Evolutionary conservation across 2,113 vertebrate species (phyloP).

Genomic region (Saimiri boliviensis): DNA sequence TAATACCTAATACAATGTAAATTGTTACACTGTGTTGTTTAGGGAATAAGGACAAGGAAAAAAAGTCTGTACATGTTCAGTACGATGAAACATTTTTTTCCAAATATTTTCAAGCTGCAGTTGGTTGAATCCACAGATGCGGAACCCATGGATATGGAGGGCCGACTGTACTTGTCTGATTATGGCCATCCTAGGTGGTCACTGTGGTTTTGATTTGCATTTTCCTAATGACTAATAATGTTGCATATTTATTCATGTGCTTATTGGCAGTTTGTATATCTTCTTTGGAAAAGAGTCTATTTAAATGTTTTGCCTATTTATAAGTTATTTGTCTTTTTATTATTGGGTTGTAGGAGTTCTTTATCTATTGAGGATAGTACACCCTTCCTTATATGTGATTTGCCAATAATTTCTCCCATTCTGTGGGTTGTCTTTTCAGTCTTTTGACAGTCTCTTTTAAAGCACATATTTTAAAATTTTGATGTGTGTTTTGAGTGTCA

Average conservation of each 20-base stretch:
- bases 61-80: not conserved
- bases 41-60: not conserved
- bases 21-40: not conserved
- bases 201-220: not conserved
- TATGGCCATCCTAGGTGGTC: not conserved
- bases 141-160: not conserved
- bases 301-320: not conserved
- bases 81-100: not conserved
- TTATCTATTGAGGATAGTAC: constrained; percentile 21
- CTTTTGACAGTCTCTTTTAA: not conserved
- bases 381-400: not conserved
- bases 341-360: not conserved
- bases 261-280: not conserved
- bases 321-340: not conserved
- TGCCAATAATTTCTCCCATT: constrained; percentile 4
- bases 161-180: not conserved
- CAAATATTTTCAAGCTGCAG: not conserved
- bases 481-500: not conserved
- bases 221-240: not conserved
- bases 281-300: not conserved
- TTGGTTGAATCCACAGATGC: not conserved
- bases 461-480: constrained; percentile 15
- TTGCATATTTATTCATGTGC: not conserved
- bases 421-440: not conserved
- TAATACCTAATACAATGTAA: not conserved